Evolutionary conservation across 2,113 vertebrate genomes (phyloP).

Genomic region (Phainopepla nitens): DNA sequence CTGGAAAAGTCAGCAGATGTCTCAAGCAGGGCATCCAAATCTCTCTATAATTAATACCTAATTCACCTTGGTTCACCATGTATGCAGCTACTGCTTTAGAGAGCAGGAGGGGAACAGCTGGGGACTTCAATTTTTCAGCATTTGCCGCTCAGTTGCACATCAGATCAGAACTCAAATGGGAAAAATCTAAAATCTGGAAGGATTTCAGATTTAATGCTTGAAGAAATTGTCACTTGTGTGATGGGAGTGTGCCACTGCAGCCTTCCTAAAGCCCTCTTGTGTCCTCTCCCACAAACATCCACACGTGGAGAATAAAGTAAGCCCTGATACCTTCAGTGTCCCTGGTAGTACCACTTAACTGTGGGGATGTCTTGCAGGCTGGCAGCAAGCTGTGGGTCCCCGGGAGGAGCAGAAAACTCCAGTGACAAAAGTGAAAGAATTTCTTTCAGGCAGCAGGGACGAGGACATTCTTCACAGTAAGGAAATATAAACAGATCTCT

Average conservation of each 20-base stretch:
- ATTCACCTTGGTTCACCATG: background rate
- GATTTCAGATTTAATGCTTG: background rate
- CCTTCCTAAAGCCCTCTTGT: background rate
- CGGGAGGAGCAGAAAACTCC: fast-evolving
- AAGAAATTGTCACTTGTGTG: background rate
- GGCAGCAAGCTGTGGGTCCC: background rate
- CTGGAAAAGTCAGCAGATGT: background rate
- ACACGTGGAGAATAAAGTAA: background rate
- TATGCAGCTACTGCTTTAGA: background rate
- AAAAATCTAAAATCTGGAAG: too few relatives aligned
- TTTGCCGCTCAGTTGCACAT: too few relatives aligned
- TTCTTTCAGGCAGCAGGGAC: background rate
- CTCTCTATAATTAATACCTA: background rate
- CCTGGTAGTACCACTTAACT: background rate
- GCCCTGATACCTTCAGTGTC: background rate
- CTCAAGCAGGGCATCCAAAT: background rate
- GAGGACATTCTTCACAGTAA: background rate
- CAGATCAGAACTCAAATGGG: too few relatives aligned
- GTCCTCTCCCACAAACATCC: fast-evolving
- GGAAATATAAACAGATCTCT: background rate
- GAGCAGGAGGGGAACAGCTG: too few relatives aligned
- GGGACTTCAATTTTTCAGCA: too few relatives aligned
- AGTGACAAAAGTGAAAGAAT: background rate
- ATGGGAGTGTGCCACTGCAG: background rate
- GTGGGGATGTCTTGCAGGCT: background rate